These are phyloP conservation scores for Cephus pulcher DNA, from an alignment of 2,888 invertebrate genomes.

Conservation along the genomic window DNA sequence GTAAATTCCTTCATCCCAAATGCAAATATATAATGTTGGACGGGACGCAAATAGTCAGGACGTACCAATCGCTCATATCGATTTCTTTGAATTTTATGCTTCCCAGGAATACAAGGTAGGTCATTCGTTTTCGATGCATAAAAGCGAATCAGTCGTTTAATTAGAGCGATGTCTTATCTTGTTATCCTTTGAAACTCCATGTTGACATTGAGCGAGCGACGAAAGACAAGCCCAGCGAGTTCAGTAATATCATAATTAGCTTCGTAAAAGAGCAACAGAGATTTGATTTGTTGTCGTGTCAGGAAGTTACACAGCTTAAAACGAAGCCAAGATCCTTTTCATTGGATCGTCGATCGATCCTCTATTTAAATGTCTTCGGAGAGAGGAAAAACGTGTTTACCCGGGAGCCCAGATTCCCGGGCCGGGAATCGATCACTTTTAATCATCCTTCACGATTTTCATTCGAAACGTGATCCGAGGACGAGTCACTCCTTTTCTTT, in stretches of 20 bases:
- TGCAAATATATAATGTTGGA: neutral
- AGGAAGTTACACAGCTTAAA: neutral
- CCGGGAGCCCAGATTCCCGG: neutral
- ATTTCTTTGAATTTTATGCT: neutral
- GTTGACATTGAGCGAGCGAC: neutral
- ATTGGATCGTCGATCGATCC: neutral
- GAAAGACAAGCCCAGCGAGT: neutral
- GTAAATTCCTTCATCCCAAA: slow-evolving; percentile 60
- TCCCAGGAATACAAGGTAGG: neutral
- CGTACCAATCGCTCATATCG: neutral
- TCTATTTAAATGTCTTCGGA: neutral
- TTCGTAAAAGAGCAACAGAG: neutral
- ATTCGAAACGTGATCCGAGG: neutral
- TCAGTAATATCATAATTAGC: neutral
- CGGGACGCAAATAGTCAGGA: neutral
- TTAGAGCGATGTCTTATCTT: neutral
- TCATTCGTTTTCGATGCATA: neutral
- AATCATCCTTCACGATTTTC: neutral
- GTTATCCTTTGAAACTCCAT: neutral
- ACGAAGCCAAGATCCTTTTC: neutral
- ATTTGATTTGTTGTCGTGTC: neutral
- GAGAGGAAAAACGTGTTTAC: neutral
- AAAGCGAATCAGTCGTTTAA: too few relatives aligned
- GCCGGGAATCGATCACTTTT: neutral
- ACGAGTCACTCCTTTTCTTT: neutral